Conservation (phyloP, 2,113 vertebrate species). For the Corythornis cristatus region DNA sequence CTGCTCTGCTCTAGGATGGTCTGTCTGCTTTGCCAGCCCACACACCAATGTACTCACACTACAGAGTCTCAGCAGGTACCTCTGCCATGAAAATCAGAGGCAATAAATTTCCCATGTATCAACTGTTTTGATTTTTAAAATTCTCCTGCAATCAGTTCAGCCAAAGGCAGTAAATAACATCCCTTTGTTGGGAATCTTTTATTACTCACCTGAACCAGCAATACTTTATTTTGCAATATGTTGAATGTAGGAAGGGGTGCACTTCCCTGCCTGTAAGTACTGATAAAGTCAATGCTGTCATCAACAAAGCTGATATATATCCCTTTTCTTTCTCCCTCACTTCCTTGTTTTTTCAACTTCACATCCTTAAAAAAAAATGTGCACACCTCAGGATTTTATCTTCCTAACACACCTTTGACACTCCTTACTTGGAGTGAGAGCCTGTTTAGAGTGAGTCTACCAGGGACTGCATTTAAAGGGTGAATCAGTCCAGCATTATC, state of each 20-base stretch:
- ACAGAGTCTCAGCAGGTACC: not conserved
- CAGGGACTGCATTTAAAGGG: not conserved
- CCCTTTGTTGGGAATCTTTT: not conserved
- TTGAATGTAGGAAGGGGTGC: not conserved
- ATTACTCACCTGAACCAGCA: slow-evolving; percentile 1
- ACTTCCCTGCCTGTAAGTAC: not conserved
- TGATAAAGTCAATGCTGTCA: not conserved
- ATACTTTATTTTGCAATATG: not conserved
- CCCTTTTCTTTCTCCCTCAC: not conserved
- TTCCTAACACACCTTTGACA: not conserved
- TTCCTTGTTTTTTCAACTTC: not conserved
- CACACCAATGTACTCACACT: rapidly evolving
- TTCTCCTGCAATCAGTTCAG: not conserved
- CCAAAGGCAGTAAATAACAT: not conserved
- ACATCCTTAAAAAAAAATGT: not conserved
- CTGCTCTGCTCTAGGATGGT: not conserved
- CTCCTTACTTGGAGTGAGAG: not conserved
- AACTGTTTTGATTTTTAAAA: slow-evolving; percentile 2
- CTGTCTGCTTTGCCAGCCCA: not conserved
- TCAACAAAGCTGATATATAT: not conserved
- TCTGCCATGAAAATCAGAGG: not conserved
- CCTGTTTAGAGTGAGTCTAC: not conserved
- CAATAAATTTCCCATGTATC: not conserved
- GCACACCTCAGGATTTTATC: not conserved
- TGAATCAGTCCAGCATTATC: not conserved